Percentiles rank a stretch among this genome's conserved stretches.
These are phyloP conservation scores for Gymnocheta viridis DNA, from an alignment of 2,888 invertebrate species.

Conservation along the genomic window DNA sequence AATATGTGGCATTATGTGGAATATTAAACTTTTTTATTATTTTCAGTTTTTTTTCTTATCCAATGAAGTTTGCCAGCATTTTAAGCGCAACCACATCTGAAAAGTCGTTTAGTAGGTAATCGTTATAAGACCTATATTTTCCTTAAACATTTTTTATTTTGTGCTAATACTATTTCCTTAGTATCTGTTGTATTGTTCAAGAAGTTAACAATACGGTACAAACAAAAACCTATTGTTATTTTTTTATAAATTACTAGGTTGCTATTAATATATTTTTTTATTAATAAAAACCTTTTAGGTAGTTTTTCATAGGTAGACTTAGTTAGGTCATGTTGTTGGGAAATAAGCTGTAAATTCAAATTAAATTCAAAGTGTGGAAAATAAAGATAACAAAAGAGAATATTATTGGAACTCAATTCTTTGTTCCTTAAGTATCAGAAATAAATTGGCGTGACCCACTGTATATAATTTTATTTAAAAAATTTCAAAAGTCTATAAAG, in stretches of 20 bases:
- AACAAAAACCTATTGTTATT: conserved; percentile 60
- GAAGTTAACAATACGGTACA: conserved; percentile 28
- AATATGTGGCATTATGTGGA: conserved; percentile 16
- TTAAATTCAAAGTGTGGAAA: background rate
- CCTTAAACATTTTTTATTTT: conserved; percentile 31
- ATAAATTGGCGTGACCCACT: too few species aligned
- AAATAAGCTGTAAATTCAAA: background rate
- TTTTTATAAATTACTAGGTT: conserved; percentile 47
- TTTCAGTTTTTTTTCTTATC: conserved; percentile 3
- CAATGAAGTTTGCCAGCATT: conserved; percentile 7
- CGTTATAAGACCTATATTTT: conserved; percentile 70
- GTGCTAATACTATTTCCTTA: conserved; percentile 45
- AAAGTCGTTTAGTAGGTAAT: conserved; percentile 70
- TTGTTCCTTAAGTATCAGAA: background rate
- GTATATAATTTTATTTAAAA: too few species aligned
- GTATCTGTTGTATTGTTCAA: conserved; percentile 65
- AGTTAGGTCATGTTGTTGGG: background rate
- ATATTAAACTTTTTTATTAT: conserved; percentile 26
- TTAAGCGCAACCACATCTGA: conserved; percentile 47
- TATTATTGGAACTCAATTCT: background rate
- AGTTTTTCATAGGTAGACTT: background rate
- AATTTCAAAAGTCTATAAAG: too few species aligned
- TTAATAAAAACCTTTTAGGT: background rate
- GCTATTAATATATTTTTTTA: conserved; percentile 4
- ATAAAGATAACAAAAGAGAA: background rate